Evolutionary conservation across 2,797 vertebrate genomes (phyloP).

Genomic region (Enteromius trimaculatus): DNA sequence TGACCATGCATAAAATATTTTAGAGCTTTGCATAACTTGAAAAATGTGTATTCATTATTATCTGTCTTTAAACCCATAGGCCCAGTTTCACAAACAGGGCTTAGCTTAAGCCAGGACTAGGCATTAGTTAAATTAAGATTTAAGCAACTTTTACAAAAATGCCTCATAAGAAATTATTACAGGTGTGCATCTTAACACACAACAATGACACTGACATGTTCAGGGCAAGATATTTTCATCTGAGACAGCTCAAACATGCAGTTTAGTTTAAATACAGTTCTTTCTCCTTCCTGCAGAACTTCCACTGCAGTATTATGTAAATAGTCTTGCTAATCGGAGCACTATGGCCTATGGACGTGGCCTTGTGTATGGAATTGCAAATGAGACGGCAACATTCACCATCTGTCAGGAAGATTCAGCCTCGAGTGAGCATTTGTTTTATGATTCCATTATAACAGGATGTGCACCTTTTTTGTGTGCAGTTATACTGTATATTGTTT

Average conservation of each 20-base stretch:
- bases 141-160: too few relatives aligned
- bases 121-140: too few relatives aligned
- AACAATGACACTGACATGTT: too few relatives aligned
- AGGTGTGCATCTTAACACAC: too few relatives aligned
- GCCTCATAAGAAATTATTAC: too few relatives aligned
- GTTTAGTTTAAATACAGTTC: neutral
- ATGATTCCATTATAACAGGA: neutral
- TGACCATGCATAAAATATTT: neutral
- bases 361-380: slow-evolving; percentile 74
- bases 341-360: slow-evolving; percentile 75
- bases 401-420: slow-evolving; percentile 70
- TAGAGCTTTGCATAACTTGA: neutral
- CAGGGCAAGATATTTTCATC: too few relatives aligned
- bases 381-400: slow-evolving; percentile 77
- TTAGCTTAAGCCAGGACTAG: too few relatives aligned
- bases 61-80: too few relatives aligned
- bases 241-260: too few relatives aligned
- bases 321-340: slow-evolving; percentile 77
- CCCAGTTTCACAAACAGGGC: too few relatives aligned
- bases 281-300: slow-evolving; percentile 67
- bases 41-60: too few relatives aligned
- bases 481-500: neutral
- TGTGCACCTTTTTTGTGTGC: neutral
- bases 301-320: slow-evolving; percentile 80
- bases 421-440: slow-evolving; percentile 27